Base-by-base conservation (phyloP, 1,140 invertebrate genomes). In the Ceratitis capitata region DNA sequence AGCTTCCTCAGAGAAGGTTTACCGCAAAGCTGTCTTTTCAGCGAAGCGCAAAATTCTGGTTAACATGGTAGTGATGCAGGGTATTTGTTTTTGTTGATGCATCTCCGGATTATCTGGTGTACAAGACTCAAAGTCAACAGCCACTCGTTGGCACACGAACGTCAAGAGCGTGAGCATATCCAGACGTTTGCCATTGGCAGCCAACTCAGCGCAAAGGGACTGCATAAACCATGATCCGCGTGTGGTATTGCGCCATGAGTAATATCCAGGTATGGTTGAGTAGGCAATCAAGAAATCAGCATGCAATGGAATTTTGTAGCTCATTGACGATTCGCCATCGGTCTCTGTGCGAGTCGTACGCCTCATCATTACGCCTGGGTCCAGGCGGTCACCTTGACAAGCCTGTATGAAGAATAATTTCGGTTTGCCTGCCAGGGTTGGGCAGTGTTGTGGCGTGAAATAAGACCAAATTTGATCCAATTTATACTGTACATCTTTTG, bases 171-270 rank as follows among this genome's bases (percentile, higher is more conserved):
- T 96, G 6, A 99, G 91, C 1, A 99, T 92, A 90, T 99, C 98
- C 85, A 95, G 93, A 19, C 95, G 94, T 86, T 94, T 93, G 23
- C 94, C 95, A 91, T 95, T 94, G 74, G 94, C 94, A 29, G 94
- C 93, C n/a, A 99, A 90, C 87, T 98, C 96, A n/a, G 95, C 92
- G 89, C 96, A 97, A 1, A 99, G 92, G 1, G 97, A 96, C 93
- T 99, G 98, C 92, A 99, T 96, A 89, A 99, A 99, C 98, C 98
- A 99, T 0, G 98, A 99, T 14, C 97, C 97, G 19, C 95, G 93
- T 7, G 96, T 96, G n/a, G 97, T 98, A 89, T 99, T 99, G 69
- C 98, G 94, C 98, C 98, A 99, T 1, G 98, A 98, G 92, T 96
- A 99, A 92, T 94, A 97, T 82, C 97, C 98, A 88, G 97, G 96